Evolutionary conservation across 2,888 invertebrate genomes (phyloP).

Genomic region (Meloe dianella): DNA sequence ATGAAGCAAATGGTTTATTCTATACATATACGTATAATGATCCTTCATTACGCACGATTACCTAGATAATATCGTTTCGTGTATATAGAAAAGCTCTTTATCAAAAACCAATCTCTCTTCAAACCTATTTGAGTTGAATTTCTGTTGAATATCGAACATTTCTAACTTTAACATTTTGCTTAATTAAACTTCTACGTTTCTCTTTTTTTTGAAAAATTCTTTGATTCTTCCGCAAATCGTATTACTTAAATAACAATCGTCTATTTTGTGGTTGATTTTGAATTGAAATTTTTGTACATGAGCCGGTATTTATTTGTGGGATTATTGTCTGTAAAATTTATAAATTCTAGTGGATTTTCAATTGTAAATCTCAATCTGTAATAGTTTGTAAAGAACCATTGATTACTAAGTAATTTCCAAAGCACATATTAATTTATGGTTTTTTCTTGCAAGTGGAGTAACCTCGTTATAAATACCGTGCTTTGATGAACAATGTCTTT

Average conservation of each 20-base stretch:
- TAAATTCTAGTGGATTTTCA: background rate
- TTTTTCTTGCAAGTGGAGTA: too few relatives aligned
- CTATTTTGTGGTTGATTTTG: conserved; percentile 39
- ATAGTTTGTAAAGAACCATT: too few relatives aligned
- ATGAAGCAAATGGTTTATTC: background rate
- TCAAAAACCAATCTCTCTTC: background rate
- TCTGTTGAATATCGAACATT: background rate
- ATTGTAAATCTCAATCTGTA: background rate
- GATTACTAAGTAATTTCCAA: too few relatives aligned
- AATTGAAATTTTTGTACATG: conserved; percentile 36
- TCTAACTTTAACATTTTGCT: background rate
- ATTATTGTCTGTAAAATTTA: conserved; percentile 33
- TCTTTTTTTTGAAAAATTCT: background rate
- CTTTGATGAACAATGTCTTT: too few relatives aligned
- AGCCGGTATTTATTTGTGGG: conserved; percentile 45
- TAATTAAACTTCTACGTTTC: conserved; percentile 1
- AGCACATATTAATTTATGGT: too few relatives aligned
- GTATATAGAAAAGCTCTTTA: background rate
- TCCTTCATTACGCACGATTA: conserved; percentile 28
- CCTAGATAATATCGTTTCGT: conserved; percentile 25
- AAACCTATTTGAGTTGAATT: background rate
- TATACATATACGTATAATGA: conserved; percentile 1
- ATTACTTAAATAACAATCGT: background rate
- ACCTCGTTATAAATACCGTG: too few relatives aligned
- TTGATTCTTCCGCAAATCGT: background rate